phyloP scores from a whole-genome alignment of 2,888 invertebrate species.

The Scaptomyza cyrtandrae region DNA sequence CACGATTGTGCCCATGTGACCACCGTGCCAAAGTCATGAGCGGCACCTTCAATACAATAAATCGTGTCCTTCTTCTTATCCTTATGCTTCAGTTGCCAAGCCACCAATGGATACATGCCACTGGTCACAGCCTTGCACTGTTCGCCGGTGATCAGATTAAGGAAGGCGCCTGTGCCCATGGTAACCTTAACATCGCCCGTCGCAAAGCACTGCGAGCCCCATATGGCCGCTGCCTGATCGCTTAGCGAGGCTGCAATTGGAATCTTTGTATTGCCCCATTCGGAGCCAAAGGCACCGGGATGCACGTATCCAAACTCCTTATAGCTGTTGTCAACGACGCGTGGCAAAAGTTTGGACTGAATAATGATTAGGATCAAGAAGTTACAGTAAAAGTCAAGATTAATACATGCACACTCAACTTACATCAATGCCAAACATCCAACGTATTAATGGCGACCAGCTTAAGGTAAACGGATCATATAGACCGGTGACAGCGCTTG shows the following conservation, averaged over 20 bases:
- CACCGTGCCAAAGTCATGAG: constrained; percentile 94
- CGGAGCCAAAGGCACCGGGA: constrained; percentile 89
- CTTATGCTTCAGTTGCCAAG: constrained; percentile 87
- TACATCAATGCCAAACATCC: constrained; percentile 88
- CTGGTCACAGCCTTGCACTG: constrained; percentile 91
- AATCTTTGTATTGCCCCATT: constrained; percentile 85
- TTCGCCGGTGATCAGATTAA: constrained; percentile 92
- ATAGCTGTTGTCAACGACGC: constrained; percentile 91
- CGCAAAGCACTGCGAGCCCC: constrained; percentile 93
- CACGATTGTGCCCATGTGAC: constrained; percentile 93
- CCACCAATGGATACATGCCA: constrained; percentile 96
- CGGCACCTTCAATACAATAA: constrained; percentile 93
- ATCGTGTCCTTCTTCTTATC: constrained; percentile 84
- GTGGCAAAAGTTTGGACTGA: constrained; percentile 90
- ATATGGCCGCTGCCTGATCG: constrained; percentile 94
- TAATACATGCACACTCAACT: constrained; percentile 52
- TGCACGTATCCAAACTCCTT: constrained; percentile 89
- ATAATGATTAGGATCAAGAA: too few species aligned
- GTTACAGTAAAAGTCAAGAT: not conserved
- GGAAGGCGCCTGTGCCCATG: constrained; percentile 95
- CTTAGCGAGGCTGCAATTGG: constrained; percentile 87
- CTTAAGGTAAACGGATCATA: constrained; percentile 95
- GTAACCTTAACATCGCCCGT: constrained; percentile 93
- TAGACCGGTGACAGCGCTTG: constrained; percentile 95
- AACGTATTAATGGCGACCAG: constrained; percentile 90